These are phyloP conservation scores for Stichopus horrens DNA, from an alignment of 53 echinoderm and acorn worm species.

Conservation along the genomic window DNA sequence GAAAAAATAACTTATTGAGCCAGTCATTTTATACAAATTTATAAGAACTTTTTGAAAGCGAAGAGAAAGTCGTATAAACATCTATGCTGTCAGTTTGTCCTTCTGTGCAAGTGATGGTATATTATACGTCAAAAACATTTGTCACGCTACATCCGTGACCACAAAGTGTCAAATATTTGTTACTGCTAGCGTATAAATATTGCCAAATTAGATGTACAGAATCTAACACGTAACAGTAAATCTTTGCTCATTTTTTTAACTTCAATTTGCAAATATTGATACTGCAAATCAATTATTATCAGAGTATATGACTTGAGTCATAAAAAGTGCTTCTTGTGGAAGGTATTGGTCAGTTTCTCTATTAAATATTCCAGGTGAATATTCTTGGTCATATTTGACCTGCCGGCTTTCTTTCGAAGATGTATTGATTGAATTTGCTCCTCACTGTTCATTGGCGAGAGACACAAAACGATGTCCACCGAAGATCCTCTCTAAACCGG, in stretches of 20 bases:
- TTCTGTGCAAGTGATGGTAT: neutral
- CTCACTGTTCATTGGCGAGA: too few relatives aligned
- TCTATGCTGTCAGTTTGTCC: neutral
- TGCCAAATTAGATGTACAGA: neutral
- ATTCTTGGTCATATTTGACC: too few relatives aligned
- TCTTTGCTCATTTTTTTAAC: neutral
- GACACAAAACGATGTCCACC: too few relatives aligned
- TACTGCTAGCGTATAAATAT: neutral
- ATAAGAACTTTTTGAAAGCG: neutral
- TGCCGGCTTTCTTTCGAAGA: too few relatives aligned
- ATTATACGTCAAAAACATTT: neutral
- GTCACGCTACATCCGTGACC: neutral
- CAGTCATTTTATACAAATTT: neutral
- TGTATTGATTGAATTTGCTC: too few relatives aligned
- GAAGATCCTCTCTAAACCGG: too few relatives aligned
- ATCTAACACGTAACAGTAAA: neutral
- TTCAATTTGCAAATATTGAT: too few relatives aligned
- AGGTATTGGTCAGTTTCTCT: too few relatives aligned
- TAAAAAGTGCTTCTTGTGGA: constrained; percentile 1
- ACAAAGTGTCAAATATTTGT: constrained; percentile 2
- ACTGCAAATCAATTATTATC: too few relatives aligned
- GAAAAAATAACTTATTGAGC: constrained; percentile 7
- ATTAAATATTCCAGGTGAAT: too few relatives aligned
- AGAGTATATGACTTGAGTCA: too few relatives aligned
- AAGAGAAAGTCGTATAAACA: neutral